Evolutionary conservation across 2,113 vertebrate species (phyloP).

Genomic region (Clupea harengus): DNA sequence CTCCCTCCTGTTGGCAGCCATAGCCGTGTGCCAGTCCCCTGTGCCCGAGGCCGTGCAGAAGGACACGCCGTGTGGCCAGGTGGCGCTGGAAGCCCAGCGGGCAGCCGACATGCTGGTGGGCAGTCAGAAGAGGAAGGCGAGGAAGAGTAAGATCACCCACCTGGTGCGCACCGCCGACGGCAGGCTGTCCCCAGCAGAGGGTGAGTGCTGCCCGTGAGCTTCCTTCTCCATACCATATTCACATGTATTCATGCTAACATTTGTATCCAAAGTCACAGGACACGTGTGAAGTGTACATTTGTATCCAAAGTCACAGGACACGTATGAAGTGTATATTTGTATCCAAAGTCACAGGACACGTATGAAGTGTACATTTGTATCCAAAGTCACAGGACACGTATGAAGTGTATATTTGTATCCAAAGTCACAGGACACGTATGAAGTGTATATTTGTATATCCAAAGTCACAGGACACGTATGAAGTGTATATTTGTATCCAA

Average conservation of each 20-base stretch:
- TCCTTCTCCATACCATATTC: background rate
- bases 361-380: no score
- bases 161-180: constrained; percentile 91
- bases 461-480: no score
- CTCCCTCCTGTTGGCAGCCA: constrained; percentile 57
- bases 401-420: no score
- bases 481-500: no score
- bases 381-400: no score
- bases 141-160: constrained; percentile 97
- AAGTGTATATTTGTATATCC: no score
- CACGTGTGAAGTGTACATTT: no score
- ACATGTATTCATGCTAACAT: background rate
- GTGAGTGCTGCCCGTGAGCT: constrained; percentile 51
- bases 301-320: no score
- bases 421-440: no score
- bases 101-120: constrained; percentile 87
- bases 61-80: constrained; percentile 73
- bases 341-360: no score
- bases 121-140: constrained; percentile 98
- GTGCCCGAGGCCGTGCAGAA: constrained; percentile 71
- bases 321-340: no score
- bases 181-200: constrained; percentile 85
- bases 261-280: background rate
- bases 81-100: constrained; percentile 74
- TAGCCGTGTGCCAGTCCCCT: constrained; percentile 76